These are phyloP conservation scores for Cistogaster globosa DNA, from an alignment of 2,888 invertebrate species.

Conservation along the genomic window DNA sequence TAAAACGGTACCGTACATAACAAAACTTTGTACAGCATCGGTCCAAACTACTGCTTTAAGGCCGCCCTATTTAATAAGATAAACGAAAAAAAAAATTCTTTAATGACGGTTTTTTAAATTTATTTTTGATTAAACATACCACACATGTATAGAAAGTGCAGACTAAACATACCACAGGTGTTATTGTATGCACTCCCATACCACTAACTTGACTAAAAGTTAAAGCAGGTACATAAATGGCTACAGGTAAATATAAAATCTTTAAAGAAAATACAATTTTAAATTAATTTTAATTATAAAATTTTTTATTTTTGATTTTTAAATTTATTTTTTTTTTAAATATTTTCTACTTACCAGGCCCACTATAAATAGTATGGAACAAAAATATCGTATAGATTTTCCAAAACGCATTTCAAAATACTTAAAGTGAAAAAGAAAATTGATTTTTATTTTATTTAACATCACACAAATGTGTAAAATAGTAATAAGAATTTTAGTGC, in stretches of 20 bases:
- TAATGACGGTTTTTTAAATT: no score
- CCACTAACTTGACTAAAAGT: conserved; percentile 89
- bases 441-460: neutral
- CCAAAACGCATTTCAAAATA: conserved; percentile 88
- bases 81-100: neutral
- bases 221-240: conserved; percentile 88
- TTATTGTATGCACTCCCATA: conserved; percentile 90
- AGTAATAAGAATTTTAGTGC: neutral
- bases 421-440: conserved; percentile 34
- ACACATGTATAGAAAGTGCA: conserved; percentile 95
- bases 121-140: conserved; percentile 85
- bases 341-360: conserved; percentile 86
- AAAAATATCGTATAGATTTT: conserved; percentile 87
- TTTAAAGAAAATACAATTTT: conserved; percentile 46
- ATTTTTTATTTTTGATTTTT: no score
- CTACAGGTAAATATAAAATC: conserved; percentile 81
- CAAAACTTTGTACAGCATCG: conserved; percentile 90
- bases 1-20: conserved; percentile 90
- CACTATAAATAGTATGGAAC: conserved; percentile 88
- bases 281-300: no score
- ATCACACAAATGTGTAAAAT: neutral
- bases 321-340: no score
- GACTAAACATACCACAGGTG: conserved; percentile 90
- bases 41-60: conserved; percentile 93
- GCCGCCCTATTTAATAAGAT: conserved; percentile 85